A percentile compares a stretch with the other conserved stretches of the same genome.
Conservation (phyloP, 2,888 invertebrate species). For the Odontothrips loti region DNA sequence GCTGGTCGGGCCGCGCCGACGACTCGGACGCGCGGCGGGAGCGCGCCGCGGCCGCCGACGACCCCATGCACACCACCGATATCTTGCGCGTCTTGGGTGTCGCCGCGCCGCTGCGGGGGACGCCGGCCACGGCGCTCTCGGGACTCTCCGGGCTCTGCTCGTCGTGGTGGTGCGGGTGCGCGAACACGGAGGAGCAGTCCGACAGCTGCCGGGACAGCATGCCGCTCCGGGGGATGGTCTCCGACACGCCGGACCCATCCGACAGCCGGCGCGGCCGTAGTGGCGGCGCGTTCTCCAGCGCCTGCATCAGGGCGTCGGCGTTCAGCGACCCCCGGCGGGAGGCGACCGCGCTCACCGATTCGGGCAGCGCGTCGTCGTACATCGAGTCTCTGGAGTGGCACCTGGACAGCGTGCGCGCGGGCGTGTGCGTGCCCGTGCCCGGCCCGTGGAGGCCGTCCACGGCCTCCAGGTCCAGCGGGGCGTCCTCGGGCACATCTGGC, state of each 20-base stretch:
- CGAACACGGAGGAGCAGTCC: slow-evolving; percentile 9
- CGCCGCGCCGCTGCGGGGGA: background rate
- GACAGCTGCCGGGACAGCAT: slow-evolving; percentile 10
- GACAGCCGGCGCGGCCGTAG: background rate
- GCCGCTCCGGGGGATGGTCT: background rate
- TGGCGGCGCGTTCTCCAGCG: background rate
- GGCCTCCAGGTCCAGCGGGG: background rate
- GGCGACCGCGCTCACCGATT: background rate
- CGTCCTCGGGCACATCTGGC: slow-evolving; percentile 1
- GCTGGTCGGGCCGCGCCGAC: background rate
- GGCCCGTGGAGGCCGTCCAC: background rate
- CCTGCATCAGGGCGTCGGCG: slow-evolving; percentile 5
- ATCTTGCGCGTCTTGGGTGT: slow-evolving; percentile 13
- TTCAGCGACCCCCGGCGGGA: background rate
- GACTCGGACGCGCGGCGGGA: slow-evolving; percentile 11
- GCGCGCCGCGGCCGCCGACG: background rate
- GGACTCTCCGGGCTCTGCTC: background rate
- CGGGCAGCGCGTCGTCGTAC: slow-evolving; percentile 11
- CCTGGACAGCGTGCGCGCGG: background rate
- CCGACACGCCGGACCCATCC: background rate
- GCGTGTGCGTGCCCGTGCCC: background rate
- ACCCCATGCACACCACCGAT: background rate
- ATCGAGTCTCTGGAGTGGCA: background rate
- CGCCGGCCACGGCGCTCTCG: background rate
- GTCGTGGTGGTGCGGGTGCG: background rate